Percentiles rank a stretch among this genome's conserved stretches.
Evolutionary conservation across 1,140 invertebrate species (phyloP).

Genomic region (Alviniconcha marisindica): DNA sequence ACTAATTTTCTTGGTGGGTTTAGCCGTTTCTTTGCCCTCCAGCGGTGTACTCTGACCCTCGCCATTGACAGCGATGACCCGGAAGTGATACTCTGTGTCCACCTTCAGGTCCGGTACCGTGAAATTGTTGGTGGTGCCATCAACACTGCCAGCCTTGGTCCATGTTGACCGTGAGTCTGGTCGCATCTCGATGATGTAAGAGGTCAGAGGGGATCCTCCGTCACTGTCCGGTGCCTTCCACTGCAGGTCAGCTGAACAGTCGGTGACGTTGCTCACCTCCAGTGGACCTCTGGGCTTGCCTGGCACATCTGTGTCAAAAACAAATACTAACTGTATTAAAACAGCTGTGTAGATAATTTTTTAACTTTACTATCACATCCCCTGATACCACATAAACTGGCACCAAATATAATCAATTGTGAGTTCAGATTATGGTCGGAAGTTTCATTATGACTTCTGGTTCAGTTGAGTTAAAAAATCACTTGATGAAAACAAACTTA

Average conservation of each 20-base stretch:
- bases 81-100: slow-evolving; percentile 94
- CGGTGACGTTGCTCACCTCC: slow-evolving; percentile 95
- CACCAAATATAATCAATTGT: not conserved
- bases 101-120: slow-evolving; percentile 89
- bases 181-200: slow-evolving; percentile 93
- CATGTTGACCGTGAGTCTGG: slow-evolving; percentile 89
- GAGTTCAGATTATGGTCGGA: not conserved
- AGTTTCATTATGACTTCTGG: not conserved
- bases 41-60: slow-evolving; percentile 94
- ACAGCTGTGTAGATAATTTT: not conserved
- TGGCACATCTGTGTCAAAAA: slow-evolving; percentile 61
- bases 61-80: slow-evolving; percentile 95
- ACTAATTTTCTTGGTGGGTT: slow-evolving; percentile 96
- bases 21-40: slow-evolving; percentile 92
- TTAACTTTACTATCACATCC: not conserved
- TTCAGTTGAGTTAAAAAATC: not conserved
- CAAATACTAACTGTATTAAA: not conserved
- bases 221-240: slow-evolving; percentile 97
- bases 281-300: slow-evolving; percentile 81
- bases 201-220: slow-evolving; percentile 95
- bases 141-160: slow-evolving; percentile 76
- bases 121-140: slow-evolving; percentile 83
- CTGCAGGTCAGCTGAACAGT: slow-evolving; percentile 91
- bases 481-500: not conserved
- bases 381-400: not conserved